Percentiles rank a stretch among this genome's conserved stretches.
These are phyloP conservation scores for Nesoenas mayeri DNA, from an alignment of 2,113 vertebrate genomes.

Conservation along the genomic window DNA sequence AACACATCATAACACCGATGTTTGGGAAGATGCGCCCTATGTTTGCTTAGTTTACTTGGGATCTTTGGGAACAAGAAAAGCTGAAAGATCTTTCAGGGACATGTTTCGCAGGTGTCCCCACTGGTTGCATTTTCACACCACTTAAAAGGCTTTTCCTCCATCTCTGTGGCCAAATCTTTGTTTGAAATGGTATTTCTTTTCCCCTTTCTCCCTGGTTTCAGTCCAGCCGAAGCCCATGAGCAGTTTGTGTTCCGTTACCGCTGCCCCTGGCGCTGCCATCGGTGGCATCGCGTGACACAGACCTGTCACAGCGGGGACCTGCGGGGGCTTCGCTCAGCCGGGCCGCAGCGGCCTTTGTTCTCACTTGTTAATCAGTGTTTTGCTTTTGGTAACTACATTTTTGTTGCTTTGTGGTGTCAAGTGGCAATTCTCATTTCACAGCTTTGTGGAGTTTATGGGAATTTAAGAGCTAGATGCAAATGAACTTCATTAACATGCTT, in stretches of 20 bases:
- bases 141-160: too few species aligned
- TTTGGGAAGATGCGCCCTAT: fast-evolving
- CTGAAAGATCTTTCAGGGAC: neutral
- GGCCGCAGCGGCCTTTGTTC: neutral
- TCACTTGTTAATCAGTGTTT: neutral
- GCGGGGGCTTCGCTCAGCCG: fast-evolving
- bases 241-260: fast-evolving
- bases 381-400: neutral
- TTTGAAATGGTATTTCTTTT: too few species aligned
- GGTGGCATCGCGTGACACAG: fast-evolving
- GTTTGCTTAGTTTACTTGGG: fast-evolving
- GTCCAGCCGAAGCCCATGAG: neutral
- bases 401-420: neutral
- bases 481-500: conserved; percentile 51
- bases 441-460: conserved; percentile 32
- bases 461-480: conserved; percentile 43
- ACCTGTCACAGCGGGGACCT: neutral
- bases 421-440: conserved; percentile 34
- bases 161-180: too few species aligned
- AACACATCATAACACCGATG: fast-evolving
- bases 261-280: fast-evolving
- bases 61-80: neutral
- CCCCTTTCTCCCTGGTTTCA: neutral
- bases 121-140: too few species aligned
- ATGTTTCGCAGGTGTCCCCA: neutral